phyloP scores from a whole-genome alignment of 2,797 vertebrate genomes.

The Rhinoraja longicauda region DNA sequence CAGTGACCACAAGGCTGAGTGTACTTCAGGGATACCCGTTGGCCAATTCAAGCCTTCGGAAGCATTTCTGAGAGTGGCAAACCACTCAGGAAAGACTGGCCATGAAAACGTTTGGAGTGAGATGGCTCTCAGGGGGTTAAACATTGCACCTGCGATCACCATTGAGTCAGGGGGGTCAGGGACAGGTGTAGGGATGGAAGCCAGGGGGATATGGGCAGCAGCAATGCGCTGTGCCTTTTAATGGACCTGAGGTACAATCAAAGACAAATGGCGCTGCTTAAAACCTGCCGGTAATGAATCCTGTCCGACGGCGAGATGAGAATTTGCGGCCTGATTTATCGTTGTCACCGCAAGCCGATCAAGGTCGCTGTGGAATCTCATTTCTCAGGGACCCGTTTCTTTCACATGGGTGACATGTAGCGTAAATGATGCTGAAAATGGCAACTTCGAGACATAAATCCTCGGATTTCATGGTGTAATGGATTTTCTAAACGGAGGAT shows the following conservation, averaged over 20 bases:
- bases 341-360: constrained; percentile 53
- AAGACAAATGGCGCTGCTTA: constrained; percentile 48
- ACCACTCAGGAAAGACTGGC: too few relatives aligned
- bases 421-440: constrained; percentile 47
- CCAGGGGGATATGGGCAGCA: not conserved
- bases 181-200: too few relatives aligned
- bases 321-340: constrained; percentile 56
- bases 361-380: constrained; percentile 54
- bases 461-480: constrained; percentile 43
- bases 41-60: not conserved
- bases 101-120: too few relatives aligned
- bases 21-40: not conserved
- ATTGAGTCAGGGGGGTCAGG: too few relatives aligned
- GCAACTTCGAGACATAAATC: constrained; percentile 46
- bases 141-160: not conserved
- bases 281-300: constrained; percentile 49
- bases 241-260: constrained; percentile 47
- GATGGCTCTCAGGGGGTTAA: not conserved
- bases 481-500: constrained; percentile 43
- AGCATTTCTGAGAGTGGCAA: not conserved
- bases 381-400: constrained; percentile 51
- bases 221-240: constrained; percentile 32
- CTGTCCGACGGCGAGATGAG: constrained; percentile 51
- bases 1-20: not conserved
- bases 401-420: constrained; percentile 41